phyloP scores from a whole-genome alignment of 2,797 vertebrate genomes.

The Gallinago nigripennis region DNA sequence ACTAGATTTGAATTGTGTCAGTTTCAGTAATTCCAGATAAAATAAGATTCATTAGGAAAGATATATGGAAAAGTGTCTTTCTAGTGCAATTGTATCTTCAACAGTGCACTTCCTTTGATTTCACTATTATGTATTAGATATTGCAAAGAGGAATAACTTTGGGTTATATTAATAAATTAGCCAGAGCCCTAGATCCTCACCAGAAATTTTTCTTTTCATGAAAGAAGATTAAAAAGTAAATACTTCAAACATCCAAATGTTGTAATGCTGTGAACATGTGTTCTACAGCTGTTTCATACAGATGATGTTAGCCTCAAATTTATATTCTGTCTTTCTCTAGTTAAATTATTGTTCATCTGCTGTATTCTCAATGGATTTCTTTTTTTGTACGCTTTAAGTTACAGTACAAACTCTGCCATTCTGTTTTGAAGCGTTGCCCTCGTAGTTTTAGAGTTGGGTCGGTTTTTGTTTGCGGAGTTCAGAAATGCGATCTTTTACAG shows the following conservation, averaged over 20 bases:
- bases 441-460: neutral
- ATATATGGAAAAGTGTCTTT: neutral
- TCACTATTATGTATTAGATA: neutral
- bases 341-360: neutral
- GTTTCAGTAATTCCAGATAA: neutral
- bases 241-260: neutral
- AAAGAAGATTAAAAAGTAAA: neutral
- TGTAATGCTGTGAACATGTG: neutral
- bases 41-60: neutral
- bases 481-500: neutral
- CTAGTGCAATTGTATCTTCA: neutral
- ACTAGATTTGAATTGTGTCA: neutral
- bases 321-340: neutral
- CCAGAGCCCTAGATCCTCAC: neutral
- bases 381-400: neutral
- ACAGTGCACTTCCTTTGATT: neutral
- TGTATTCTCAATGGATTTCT: neutral
- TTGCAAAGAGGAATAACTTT: neutral
- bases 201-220: neutral
- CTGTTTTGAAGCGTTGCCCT: neutral
- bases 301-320: neutral
- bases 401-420: neutral
- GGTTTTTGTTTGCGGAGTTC: neutral
- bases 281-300: neutral
- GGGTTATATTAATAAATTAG: neutral